Evolutionary conservation across 1,140 invertebrate species (phyloP).

Genomic region (Eubasilissa regina): DNA sequence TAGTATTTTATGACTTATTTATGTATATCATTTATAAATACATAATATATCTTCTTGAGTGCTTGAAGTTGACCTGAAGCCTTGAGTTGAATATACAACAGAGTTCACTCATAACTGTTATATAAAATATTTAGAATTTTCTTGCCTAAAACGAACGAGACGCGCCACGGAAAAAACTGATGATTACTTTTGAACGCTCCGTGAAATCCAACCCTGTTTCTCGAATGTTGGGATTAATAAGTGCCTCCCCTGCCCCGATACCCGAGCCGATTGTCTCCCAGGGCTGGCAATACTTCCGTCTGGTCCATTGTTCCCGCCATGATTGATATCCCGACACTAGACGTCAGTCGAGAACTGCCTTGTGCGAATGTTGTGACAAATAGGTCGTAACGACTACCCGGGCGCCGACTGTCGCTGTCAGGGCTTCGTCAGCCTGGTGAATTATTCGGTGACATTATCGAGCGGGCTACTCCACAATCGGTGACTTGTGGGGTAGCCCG

Average conservation of each 20-base stretch:
- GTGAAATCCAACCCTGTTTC: not conserved
- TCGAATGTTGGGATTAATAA: not conserved
- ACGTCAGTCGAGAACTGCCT: constrained; percentile 33
- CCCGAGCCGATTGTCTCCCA: constrained; percentile 43
- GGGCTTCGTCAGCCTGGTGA: constrained; percentile 3
- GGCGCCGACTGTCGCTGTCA: constrained; percentile 17
- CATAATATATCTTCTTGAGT: too few relatives aligned
- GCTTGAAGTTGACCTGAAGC: too few relatives aligned
- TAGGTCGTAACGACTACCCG: constrained; percentile 40
- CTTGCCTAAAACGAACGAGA: too few relatives aligned
- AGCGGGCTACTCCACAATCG: not conserved
- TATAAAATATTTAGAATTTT: too few relatives aligned
- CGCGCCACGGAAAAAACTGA: too few relatives aligned
- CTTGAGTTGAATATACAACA: too few relatives aligned
- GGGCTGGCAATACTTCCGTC: constrained; percentile 44
- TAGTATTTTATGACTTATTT: too few relatives aligned
- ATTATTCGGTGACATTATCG: constrained; percentile 12
- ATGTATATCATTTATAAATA: too few relatives aligned
- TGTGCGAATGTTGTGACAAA: constrained; percentile 39
- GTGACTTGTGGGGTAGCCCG: not conserved
- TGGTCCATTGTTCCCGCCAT: constrained; percentile 39
- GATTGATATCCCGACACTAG: constrained; percentile 49
- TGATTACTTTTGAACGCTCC: too few relatives aligned
- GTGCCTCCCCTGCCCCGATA: not conserved
- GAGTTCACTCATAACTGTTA: too few relatives aligned